A percentile compares a stretch with the other conserved stretches of the same genome.
Evolutionary conservation across 2,888 invertebrate species (phyloP).

Genomic region (Xylophagus ater): DNA sequence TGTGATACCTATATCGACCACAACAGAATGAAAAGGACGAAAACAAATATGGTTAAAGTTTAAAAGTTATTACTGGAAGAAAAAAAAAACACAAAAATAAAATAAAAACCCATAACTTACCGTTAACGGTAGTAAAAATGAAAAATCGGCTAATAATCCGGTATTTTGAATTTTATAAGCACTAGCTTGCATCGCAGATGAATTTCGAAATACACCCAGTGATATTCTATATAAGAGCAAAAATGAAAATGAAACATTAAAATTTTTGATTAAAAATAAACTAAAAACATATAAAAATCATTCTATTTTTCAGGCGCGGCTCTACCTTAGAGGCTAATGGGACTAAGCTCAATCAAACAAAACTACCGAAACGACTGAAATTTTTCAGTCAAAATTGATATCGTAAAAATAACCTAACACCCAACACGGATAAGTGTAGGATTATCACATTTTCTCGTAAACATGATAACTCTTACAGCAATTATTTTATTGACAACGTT

Average conservation of each 20-base stretch:
- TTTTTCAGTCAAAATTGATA: too few species aligned
- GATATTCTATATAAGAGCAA: conserved; percentile 46
- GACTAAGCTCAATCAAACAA: too few species aligned
- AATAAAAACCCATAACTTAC: conserved; percentile 36
- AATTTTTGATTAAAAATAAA: too few species aligned
- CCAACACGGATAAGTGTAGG: too few species aligned
- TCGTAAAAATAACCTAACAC: too few species aligned
- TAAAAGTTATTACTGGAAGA: conserved; percentile 5
- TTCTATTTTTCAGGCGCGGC: conserved; percentile 1
- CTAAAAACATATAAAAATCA: background rate
- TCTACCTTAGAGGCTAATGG: too few species aligned
- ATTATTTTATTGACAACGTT: too few species aligned
- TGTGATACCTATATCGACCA: conserved; percentile 53
- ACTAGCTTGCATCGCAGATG: conserved; percentile 37
- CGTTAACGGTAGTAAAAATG: conserved; percentile 49
- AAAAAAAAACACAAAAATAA: conserved; percentile 2
- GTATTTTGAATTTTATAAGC: conserved; percentile 67
- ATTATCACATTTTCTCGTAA: too few species aligned
- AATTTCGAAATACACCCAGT: conserved; percentile 60
- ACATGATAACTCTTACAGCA: too few species aligned
- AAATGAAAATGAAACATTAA: too few species aligned
- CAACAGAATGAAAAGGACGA: conserved; percentile 10
- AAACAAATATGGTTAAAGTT: background rate
- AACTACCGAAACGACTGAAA: too few species aligned
- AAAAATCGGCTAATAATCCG: conserved; percentile 67